Percentiles rank a stretch among this genome's conserved stretches.
Conservation (phyloP, 2,797 vertebrate genomes). For the Oophaga sylvatica region DNA sequence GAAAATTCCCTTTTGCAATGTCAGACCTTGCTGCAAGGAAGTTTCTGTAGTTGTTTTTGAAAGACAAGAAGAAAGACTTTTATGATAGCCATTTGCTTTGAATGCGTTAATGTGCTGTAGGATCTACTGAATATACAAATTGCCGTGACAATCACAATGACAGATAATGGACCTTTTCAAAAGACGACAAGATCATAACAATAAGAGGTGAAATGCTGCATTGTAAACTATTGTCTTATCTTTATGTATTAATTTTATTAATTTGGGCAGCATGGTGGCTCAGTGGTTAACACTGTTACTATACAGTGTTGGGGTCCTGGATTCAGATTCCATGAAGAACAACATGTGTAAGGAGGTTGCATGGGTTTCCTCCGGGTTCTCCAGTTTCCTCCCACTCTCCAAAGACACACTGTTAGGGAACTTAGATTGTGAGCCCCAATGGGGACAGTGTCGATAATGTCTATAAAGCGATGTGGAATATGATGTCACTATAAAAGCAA, state of each 20-base stretch:
- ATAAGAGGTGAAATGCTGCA: not conserved
- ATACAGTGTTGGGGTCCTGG: too few species aligned
- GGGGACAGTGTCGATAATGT: too few species aligned
- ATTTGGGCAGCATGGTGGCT: too few species aligned
- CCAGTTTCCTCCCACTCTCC: too few species aligned
- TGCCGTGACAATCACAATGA: not conserved
- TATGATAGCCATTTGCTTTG: constrained; percentile 24
- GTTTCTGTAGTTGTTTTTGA: not conserved
- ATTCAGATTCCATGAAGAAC: too few species aligned
- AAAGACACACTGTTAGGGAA: too few species aligned
- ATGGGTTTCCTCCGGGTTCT: too few species aligned
- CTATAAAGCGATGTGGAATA: too few species aligned
- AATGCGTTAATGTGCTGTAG: not conserved
- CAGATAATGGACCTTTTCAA: not conserved
- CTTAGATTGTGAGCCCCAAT: too few species aligned
- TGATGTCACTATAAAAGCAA: too few species aligned
- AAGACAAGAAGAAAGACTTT: constrained; percentile 16
- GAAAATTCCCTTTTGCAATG: constrained; percentile 10
- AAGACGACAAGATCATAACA: not conserved
- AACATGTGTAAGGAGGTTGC: too few species aligned
- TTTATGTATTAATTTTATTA: not conserved
- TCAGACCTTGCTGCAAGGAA: constrained; percentile 25
- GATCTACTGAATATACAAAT: constrained; percentile 5
- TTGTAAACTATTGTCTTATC: not conserved
- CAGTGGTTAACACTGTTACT: too few species aligned